These are phyloP conservation scores for Diplodus puntazzo DNA, from an alignment of 2,797 vertebrate species.

Conservation along the genomic window DNA sequence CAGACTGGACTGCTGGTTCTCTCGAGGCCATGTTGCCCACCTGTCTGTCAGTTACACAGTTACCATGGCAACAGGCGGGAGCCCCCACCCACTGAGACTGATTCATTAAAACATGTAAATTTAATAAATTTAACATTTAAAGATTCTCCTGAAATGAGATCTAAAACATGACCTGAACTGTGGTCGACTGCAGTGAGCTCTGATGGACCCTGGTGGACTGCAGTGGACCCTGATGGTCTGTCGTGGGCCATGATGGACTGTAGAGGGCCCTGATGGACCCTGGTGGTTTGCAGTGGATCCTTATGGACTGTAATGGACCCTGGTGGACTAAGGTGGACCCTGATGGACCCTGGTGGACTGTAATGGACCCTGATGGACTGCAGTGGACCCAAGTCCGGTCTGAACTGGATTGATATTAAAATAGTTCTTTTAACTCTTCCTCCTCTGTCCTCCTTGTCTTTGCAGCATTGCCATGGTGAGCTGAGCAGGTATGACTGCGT, in stretches of 20 bases:
- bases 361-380: too few relatives aligned
- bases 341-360: not conserved
- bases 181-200: not conserved
- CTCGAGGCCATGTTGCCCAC: not conserved
- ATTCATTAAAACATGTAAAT: conserved; percentile 4
- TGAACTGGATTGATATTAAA: not conserved
- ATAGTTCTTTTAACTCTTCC: not conserved
- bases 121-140: too few relatives aligned
- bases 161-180: not conserved
- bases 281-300: not conserved
- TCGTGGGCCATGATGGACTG: not conserved
- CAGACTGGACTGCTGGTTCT: not conserved
- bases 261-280: too few relatives aligned
- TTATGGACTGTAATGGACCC: not conserved
- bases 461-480: not conserved
- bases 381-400: not conserved
- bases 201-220: not conserved
- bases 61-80: conserved; percentile 10
- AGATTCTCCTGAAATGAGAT: not conserved
- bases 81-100: not conserved
- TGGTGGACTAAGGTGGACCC: not conserved
- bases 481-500: not conserved
- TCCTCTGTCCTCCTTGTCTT: not conserved
- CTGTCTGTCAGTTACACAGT: not conserved
- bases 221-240: not conserved